A percentile compares a stretch with the other conserved stretches of the same genome.
These are phyloP conservation scores for Zhuqinia jingwanae DNA, from an alignment of 2,888 invertebrate genomes.

Conservation along the genomic window DNA sequence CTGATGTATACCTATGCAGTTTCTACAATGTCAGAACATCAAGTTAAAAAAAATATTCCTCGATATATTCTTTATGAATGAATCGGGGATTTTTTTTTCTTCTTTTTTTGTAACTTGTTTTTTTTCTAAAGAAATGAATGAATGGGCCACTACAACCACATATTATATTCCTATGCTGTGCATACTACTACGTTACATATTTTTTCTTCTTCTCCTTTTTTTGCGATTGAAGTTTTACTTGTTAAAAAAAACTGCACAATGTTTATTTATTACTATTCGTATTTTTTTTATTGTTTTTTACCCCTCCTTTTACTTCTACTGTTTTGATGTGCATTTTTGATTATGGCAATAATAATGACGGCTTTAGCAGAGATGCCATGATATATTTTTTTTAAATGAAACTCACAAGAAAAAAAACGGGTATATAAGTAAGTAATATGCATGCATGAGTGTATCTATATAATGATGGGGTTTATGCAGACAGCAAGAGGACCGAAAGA, in stretches of 20 bases:
- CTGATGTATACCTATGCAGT: not conserved
- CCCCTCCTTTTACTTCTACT: slow-evolving; percentile 6
- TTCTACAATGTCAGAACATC: not conserved
- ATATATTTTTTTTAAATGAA: not conserved
- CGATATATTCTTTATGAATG: slow-evolving; percentile 53
- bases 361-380: not conserved
- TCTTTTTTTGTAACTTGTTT: not conserved
- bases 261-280: not conserved
- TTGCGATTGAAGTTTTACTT: not conserved
- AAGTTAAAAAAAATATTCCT: not conserved
- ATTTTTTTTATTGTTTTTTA: not conserved
- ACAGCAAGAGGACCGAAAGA: slow-evolving; percentile 33
- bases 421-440: slow-evolving; percentile 42
- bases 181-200: not conserved
- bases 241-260: not conserved
- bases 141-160: slow-evolving; percentile 9
- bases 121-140: slow-evolving; percentile 22
- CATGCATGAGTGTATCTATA: slow-evolving; percentile 39
- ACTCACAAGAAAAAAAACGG: too few species aligned
- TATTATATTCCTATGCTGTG: not conserved
- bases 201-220: not conserved
- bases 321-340: slow-evolving; percentile 42
- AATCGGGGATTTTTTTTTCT: not conserved
- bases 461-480: slow-evolving; percentile 51
- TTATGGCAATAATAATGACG: slow-evolving; percentile 31